These are phyloP conservation scores for Yponomeuta cagnagella DNA, from an alignment of 2,888 invertebrate species.

Conservation along the genomic window DNA sequence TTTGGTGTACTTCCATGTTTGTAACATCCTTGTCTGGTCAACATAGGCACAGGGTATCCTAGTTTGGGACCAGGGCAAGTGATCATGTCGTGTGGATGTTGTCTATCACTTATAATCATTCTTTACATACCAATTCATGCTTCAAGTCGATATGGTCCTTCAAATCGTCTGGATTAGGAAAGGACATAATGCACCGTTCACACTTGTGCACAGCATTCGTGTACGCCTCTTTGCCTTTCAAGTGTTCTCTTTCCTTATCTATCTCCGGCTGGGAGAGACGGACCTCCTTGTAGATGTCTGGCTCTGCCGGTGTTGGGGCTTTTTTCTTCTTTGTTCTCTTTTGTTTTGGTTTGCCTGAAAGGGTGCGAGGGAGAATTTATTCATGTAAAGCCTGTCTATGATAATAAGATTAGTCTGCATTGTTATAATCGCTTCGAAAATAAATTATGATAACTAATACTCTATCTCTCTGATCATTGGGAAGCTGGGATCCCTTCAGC, in stretches of 20 bases:
- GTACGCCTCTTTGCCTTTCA: slow-evolving; percentile 43
- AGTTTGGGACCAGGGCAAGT: no score
- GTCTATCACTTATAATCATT: no score
- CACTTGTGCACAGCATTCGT: slow-evolving; percentile 57
- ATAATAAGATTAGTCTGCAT: no score
- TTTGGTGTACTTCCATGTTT: no score
- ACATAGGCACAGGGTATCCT: no score
- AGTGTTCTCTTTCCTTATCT: slow-evolving; percentile 38
- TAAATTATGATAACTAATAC: no score
- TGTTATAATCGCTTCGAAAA: no score
- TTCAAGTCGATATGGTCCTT: slow-evolving; percentile 48
- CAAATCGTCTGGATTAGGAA: slow-evolving; percentile 56
- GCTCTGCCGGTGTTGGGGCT: slow-evolving; percentile 16
- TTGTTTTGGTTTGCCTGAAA: slow-evolving; percentile 14
- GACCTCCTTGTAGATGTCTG: slow-evolving; percentile 37
- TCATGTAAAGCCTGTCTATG: no score
- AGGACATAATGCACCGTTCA: slow-evolving; percentile 45
- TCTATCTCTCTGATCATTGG: no score
- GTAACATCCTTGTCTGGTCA: no score
- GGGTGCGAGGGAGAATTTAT: not conserved
- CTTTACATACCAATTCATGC: slow-evolving; percentile 47
- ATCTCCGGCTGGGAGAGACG: slow-evolving; percentile 41
- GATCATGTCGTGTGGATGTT: no score
- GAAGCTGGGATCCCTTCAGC: no score
- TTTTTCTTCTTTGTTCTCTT: slow-evolving; percentile 22